Evolutionary conservation across 2,797 vertebrate species (phyloP), one percentile per base, ranked within the genome.

Genomic region (Danio aesculapii): DNA sequence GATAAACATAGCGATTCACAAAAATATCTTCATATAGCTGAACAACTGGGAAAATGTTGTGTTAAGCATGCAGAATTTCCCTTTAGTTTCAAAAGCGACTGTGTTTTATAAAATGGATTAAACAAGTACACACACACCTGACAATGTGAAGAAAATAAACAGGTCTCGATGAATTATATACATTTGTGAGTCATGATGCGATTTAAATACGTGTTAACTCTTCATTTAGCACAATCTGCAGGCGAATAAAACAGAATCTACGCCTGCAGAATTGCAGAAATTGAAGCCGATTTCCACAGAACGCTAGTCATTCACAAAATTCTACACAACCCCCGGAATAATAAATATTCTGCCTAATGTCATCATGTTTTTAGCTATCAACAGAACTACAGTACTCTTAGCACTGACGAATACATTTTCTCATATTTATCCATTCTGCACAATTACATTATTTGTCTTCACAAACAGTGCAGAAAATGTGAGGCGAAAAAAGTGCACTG

Each of bases 41-140:
- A 79, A 66, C 71, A 49, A 43, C 39, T 41, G 16, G 19, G 14
- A 75, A 73, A 73, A 30, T 13, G 75, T 64, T 64, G 19, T 76
- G 53, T 73, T 72, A 79, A 74, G 69, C 83, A 84, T 84, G 85
- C 85, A 83, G 63, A 62, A 39, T 68, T 55, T 44, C 61, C 49
- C 13, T 79, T 70, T 16, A 19, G 47, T 52, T 64, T 58, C 41
- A 50, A 76, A 69, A 14, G 30, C 58, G 55, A 39, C 21, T 0
- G 47, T 59, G 55, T 62, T 77, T 21, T 59, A 71, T 72, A 16
- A 81, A 75, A 57, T 69, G 64, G 44, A 53, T 68, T 62, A 66
- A 67, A 81, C 57, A 70, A 41, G 12, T 61, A 53, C 5, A 30
- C 12, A 57, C 11, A 79, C 77, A 64, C 9, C 30, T 55, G 58